A percentile compares a stretch with the other conserved stretches of the same genome.
phyloP scores from a whole-genome alignment of 2,888 invertebrate species.

The Tolmerus cingulatus region DNA sequence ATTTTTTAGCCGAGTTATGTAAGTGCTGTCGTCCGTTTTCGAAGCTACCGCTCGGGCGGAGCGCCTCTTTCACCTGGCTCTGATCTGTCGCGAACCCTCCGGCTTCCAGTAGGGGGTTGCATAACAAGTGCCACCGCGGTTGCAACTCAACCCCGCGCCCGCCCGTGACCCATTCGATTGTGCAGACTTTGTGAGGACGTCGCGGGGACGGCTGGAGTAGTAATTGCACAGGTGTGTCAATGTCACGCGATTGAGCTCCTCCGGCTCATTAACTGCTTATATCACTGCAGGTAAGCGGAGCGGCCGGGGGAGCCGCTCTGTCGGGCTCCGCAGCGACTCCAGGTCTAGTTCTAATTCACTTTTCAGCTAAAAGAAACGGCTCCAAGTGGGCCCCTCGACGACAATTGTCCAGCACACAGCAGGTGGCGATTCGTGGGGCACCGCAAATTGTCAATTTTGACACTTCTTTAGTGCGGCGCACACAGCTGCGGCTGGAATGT shows the following conservation, averaged over 20 bases:
- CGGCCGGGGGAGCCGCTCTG: neutral
- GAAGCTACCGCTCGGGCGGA: neutral
- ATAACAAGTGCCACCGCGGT: neutral
- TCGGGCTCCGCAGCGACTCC: neutral
- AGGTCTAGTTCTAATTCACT: neutral
- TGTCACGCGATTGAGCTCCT: constrained; percentile 1
- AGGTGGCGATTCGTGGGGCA: neutral
- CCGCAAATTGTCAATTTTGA: constrained; percentile 41
- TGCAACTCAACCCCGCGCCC: neutral
- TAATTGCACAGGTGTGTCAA: neutral
- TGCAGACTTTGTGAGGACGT: neutral
- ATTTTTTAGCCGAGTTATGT: neutral
- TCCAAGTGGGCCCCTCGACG: neutral
- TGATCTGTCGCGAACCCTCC: neutral
- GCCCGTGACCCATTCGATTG: neutral
- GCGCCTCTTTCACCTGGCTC: neutral
- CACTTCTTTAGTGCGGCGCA: constrained; percentile 21
- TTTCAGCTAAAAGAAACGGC: neutral
- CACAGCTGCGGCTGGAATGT: neutral
- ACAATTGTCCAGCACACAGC: neutral
- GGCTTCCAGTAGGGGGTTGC: neutral
- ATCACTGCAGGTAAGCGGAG: neutral
- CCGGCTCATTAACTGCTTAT: neutral
- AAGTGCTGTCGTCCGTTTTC: neutral
- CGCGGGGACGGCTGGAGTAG: neutral